A percentile compares a stretch with the other conserved stretches of the same genome.
phyloP scores from a whole-genome alignment of 2,888 invertebrate genomes.

The Catocala fraxini region DNA sequence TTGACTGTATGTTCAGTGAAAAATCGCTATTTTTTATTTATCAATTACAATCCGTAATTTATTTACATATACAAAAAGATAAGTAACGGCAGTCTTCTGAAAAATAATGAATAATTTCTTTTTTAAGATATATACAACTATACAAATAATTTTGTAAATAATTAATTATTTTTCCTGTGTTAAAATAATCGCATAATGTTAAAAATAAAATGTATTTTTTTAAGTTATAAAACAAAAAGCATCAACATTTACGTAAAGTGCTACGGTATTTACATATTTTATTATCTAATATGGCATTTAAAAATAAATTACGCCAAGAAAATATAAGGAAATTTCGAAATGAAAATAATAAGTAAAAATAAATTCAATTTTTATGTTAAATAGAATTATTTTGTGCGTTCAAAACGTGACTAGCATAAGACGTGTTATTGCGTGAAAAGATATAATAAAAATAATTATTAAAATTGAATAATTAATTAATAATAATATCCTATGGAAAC shows the following conservation, averaged over 20 bases:
- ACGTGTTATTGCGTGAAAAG: conserved; percentile 85
- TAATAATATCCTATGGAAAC: conserved; percentile 64
- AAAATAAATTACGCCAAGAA: conserved; percentile 71
- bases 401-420: conserved; percentile 86
- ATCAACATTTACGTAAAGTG: conserved; percentile 74
- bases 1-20: conserved; percentile 69
- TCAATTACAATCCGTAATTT: conserved; percentile 62
- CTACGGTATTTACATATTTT: conserved; percentile 79
- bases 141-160: conserved; percentile 78
- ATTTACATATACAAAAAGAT: conserved; percentile 74
- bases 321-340: conserved; percentile 53
- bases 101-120: conserved; percentile 73
- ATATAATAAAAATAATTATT: conserved; percentile 61
- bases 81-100: conserved; percentile 84
- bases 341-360: conserved; percentile 55
- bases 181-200: conserved; percentile 68
- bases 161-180: conserved; percentile 69
- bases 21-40: conserved; percentile 81
- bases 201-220: conserved; percentile 56
- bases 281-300: conserved; percentile 85
- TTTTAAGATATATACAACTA: conserved; percentile 71
- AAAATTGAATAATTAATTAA: conserved; percentile 57
- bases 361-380: conserved; percentile 60
- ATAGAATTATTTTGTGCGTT: conserved; percentile 82
- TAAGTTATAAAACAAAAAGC: conserved; percentile 68